Conservation (phyloP, 2,797 vertebrate species). For the Aplochiton taeniatus region DNA sequence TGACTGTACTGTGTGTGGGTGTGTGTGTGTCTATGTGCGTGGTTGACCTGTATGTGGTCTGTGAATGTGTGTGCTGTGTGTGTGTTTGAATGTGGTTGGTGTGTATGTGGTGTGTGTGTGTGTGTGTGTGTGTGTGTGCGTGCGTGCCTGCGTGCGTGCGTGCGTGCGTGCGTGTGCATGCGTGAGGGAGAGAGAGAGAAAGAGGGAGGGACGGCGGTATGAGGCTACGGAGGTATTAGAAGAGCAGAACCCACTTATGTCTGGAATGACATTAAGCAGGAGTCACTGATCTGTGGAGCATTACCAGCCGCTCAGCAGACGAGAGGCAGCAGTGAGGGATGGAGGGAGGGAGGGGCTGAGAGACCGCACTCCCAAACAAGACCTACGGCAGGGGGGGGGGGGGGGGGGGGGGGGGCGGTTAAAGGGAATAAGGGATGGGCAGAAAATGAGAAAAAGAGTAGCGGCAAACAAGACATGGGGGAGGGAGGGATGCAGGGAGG, state of each 20-base stretch:
- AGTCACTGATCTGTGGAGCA: conserved; percentile 31
- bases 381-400: neutral
- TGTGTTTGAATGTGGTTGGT: neutral
- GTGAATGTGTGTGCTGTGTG: neutral
- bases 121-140: conserved; percentile 20
- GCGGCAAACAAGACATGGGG: no score
- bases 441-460: neutral
- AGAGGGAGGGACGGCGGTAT: conserved; percentile 16
- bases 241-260: conserved; percentile 59
- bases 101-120: conserved; percentile 2
- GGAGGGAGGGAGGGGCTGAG: no score
- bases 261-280: conserved; percentile 41
- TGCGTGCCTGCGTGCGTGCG: neutral
- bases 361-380: no score
- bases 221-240: conserved; percentile 46
- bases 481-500: neutral
- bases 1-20: no score
- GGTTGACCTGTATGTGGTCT: no score
- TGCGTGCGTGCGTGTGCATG: conserved; percentile 19
- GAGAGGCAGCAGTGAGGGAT: neutral
- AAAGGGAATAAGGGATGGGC: conserved; percentile 4
- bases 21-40: no score
- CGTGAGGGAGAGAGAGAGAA: conserved; percentile 9
- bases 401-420: neutral
- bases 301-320: neutral